Conservation (phyloP, 2,888 invertebrate species). For the Galerucella nymphaeae region DNA sequence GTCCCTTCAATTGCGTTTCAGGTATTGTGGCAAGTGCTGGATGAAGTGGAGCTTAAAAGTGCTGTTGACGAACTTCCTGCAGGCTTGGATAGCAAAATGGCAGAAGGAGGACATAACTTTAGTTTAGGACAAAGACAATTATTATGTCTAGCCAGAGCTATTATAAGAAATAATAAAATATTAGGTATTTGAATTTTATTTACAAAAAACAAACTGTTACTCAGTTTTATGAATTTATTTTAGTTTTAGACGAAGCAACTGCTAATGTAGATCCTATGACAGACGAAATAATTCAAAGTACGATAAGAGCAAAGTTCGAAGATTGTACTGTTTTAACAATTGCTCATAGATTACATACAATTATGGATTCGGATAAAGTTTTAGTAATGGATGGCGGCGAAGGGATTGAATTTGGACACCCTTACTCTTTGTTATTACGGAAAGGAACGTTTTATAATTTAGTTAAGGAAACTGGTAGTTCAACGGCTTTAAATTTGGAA, state of each 20-base stretch:
- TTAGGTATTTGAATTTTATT: constrained; percentile 40
- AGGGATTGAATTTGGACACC: constrained; percentile 81
- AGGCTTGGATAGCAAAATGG: constrained; percentile 74
- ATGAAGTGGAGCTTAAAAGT: constrained; percentile 82
- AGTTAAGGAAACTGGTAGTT: constrained; percentile 75
- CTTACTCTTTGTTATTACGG: constrained; percentile 71
- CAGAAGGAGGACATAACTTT: constrained; percentile 72
- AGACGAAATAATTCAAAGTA: constrained; percentile 80
- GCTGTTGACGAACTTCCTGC: constrained; percentile 66
- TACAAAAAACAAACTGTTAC: constrained; percentile 21
- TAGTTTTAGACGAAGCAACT: constrained; percentile 76
- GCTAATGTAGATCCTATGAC: constrained; percentile 85
- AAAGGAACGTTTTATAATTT: constrained; percentile 61
- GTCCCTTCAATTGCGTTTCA: constrained; percentile 28
- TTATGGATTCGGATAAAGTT: constrained; percentile 87
- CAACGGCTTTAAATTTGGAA: constrained; percentile 52
- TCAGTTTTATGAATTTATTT: constrained; percentile 35
- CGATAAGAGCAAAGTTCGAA: constrained; percentile 79
- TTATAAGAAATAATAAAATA: constrained; percentile 65
- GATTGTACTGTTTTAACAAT: constrained; percentile 85
- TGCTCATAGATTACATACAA: constrained; percentile 85
- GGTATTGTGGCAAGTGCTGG: constrained; percentile 82
- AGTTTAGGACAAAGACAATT: constrained; percentile 72
- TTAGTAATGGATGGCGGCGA: constrained; percentile 83
- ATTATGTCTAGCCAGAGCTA: constrained; percentile 75